Base-by-base conservation (phyloP, 2,888 invertebrate species). In the Synanthedon myopaeformis region DNA sequence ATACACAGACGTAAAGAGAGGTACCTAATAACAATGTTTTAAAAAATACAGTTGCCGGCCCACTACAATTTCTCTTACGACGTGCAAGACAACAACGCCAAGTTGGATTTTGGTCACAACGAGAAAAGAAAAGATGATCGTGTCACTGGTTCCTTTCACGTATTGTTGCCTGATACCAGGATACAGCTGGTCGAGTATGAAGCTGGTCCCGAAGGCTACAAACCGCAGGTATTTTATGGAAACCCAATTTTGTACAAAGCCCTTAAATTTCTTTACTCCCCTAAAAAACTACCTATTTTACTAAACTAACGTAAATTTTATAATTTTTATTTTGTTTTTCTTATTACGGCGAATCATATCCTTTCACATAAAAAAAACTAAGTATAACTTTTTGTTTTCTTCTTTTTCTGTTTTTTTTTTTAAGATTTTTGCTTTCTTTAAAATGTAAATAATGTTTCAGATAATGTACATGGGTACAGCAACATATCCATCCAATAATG, bases 51-150 rank as follows among this genome's bases (percentile, higher is more conserved):
- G 91, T 77, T 90, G 61, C 90, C 91, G 54, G 90, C 89, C 11
- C 91, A 90, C 68, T 91, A 91, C 69, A 89, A 91, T 64, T 91
- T 90, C 66, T 89, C 89, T 1, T 91, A 91, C 73, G 90, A 91
- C 64, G 91, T 91, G 10, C 89, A 89, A 69, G 91, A 91, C 66
- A 88, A 85, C 17, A 79, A 70, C 1, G 84, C 86, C 6, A 90
- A 86, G 49, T 69, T 90, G 45, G 90, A 91, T 68, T 92, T 91
- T 63, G 91, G 91, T 0, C 91, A 92, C 70, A 89, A 88, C 51
- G 91, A 92, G 74, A 89, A 89, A 66, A 79, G 91, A 23, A 90
- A 91, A 64, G 91, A 91, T 53, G 89, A 91, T 59, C 88, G 88
- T 51, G 90, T 91, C 0, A 89, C 89, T 6, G 92, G 92, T 51